Conservation (phyloP, 1,140 invertebrate species). For the Sycobia sp. region DNA sequence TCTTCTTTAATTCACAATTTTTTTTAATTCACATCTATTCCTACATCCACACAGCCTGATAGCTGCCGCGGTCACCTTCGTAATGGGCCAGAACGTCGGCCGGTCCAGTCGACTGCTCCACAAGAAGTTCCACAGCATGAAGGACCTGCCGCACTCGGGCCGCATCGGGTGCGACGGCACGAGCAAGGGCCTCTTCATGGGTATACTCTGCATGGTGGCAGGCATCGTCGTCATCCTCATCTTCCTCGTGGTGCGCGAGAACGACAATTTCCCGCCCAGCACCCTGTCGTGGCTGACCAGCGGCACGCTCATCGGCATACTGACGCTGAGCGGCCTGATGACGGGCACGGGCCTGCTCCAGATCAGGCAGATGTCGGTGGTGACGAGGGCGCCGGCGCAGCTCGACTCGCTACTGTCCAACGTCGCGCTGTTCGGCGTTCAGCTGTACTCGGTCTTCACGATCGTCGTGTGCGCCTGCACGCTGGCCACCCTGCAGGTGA, state of each 20-base stretch:
- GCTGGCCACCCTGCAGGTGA: constrained; percentile 38
- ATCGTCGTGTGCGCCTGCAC: constrained; percentile 60
- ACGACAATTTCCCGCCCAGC: constrained; percentile 61
- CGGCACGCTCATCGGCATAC: constrained; percentile 59
- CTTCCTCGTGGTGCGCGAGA: constrained; percentile 68
- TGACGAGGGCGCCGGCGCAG: constrained; percentile 52
- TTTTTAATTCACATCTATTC: too few species aligned
- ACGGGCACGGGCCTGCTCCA: constrained; percentile 56
- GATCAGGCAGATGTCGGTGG: constrained; percentile 61
- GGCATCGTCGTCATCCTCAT: constrained; percentile 70
- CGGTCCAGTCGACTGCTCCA: constrained; percentile 49
- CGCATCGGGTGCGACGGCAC: constrained; percentile 65
- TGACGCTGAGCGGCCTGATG: constrained; percentile 51
- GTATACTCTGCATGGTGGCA: constrained; percentile 66
- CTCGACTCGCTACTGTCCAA: constrained; percentile 62
- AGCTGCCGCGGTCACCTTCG: constrained; percentile 68
- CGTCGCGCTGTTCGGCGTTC: constrained; percentile 65
- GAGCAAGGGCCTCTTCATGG: constrained; percentile 68
- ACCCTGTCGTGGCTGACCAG: constrained; percentile 59
- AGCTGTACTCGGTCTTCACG: constrained; percentile 67
- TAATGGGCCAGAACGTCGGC: constrained; percentile 68
- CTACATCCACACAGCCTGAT: constrained; percentile 66
- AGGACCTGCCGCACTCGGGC: constrained; percentile 45
- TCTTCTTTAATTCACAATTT: too few species aligned
- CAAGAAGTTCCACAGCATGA: constrained; percentile 53